phyloP scores from a whole-genome alignment of 1,140 invertebrate species.

The Plutomurus gul region DNA sequence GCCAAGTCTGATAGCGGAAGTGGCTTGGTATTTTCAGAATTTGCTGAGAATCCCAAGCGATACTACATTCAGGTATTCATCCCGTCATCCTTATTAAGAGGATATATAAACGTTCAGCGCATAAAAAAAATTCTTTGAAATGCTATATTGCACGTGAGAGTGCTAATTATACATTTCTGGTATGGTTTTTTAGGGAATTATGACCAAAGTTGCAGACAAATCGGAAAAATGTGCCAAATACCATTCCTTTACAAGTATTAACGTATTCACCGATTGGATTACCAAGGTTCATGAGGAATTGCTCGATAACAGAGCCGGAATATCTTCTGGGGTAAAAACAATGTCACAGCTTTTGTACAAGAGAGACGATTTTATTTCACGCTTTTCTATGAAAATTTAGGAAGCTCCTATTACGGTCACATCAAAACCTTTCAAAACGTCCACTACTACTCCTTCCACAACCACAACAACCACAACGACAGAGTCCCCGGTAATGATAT shows the following conservation, averaged over 20 bases:
- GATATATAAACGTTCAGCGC: background rate
- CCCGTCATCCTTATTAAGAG: background rate
- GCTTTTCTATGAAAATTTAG: too few species aligned
- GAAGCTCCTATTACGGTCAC: background rate
- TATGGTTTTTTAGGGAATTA: conserved; percentile 23
- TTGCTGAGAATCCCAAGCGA: conserved; percentile 29
- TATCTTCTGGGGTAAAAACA: background rate
- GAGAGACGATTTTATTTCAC: too few species aligned
- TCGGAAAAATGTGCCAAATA: conserved; percentile 30
- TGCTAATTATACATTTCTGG: background rate
- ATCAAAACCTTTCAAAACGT: background rate
- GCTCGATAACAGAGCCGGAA: background rate
- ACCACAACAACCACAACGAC: background rate
- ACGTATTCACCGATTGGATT: conserved; percentile 41
- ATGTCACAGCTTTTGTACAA: too few species aligned
- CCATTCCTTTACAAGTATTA: conserved; percentile 37
- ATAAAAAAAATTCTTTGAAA: too few species aligned
- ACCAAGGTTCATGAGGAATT: conserved; percentile 36
- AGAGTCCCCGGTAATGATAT: background rate
- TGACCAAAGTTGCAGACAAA: conserved; percentile 39
- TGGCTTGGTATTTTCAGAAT: conserved; percentile 33
- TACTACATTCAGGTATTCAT: conserved; percentile 35
- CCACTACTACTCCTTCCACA: background rate
- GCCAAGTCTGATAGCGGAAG: conserved; percentile 29
- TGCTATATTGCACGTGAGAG: background rate